phyloP scores from a whole-genome alignment of 2,113 vertebrate species.

The Trematocara variabile region DNA sequence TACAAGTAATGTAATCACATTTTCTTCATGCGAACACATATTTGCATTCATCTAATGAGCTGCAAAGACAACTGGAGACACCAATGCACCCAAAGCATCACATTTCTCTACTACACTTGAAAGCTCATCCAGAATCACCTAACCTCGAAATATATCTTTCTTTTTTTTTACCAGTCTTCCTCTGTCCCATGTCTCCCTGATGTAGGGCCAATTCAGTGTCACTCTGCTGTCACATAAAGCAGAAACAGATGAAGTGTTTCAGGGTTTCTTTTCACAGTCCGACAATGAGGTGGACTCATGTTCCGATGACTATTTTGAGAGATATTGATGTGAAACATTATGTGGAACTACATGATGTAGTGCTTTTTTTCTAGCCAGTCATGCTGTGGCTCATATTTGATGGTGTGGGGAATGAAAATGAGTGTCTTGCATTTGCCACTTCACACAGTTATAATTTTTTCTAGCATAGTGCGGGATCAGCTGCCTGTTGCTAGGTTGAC shows the following conservation, averaged over 20 bases:
- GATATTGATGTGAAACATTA: neutral
- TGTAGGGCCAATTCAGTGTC: neutral
- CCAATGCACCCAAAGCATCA: neutral
- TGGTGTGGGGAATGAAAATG: neutral
- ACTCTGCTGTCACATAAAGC: neutral
- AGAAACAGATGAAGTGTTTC: neutral
- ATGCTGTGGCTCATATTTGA: neutral
- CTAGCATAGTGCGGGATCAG: neutral
- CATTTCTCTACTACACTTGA: neutral
- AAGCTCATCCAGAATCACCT: neutral
- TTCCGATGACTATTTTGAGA: neutral
- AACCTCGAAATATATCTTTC: neutral
- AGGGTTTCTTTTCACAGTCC: neutral
- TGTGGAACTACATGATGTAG: neutral
- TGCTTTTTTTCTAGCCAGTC: neutral
- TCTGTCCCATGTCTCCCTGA: neutral
- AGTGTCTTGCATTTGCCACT: neutral
- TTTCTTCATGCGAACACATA: neutral
- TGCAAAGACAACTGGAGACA: neutral
- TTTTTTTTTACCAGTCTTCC: neutral
- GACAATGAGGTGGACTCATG: neutral
- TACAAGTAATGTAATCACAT: neutral
- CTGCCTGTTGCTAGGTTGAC: neutral
- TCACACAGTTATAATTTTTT: neutral
- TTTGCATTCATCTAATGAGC: neutral